A percentile compares a stretch with the other conserved stretches of the same genome.
Evolutionary conservation across 2,797 vertebrate genomes (phyloP).

Genomic region (Garrulus glandarius): DNA sequence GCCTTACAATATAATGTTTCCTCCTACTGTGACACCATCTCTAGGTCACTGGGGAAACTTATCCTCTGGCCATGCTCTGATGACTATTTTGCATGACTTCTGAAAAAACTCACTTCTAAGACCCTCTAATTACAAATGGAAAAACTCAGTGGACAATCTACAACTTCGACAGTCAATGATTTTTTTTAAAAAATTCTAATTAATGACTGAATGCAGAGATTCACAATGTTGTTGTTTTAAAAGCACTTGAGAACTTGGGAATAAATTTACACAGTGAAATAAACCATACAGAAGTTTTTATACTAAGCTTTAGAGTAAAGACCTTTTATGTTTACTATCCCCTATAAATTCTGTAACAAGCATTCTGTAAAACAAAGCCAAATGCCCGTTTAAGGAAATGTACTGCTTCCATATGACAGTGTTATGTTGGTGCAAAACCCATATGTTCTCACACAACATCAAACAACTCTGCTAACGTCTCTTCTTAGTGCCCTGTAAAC

Average conservation of each 20-base stretch:
- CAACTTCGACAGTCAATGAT: neutral
- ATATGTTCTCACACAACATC: neutral
- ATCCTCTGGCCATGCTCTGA: neutral
- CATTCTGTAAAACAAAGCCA: neutral
- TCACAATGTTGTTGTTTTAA: neutral
- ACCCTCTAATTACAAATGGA: neutral
- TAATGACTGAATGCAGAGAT: neutral
- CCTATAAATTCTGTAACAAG: neutral
- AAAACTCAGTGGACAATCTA: neutral
- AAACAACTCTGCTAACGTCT: neutral
- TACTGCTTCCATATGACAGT: neutral
- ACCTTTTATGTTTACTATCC: neutral
- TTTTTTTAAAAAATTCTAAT: neutral
- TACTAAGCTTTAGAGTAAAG: neutral
- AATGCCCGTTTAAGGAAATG: neutral
- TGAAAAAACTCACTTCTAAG: neutral
- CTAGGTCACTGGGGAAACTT: neutral
- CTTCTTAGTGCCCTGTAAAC: neutral
- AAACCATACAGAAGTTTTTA: neutral
- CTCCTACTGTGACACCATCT: neutral
- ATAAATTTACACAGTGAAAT: neutral
- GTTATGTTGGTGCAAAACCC: neutral
- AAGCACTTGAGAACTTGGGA: neutral
- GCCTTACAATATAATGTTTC: neutral
- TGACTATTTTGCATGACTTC: neutral